Percentiles rank a stretch among this genome's conserved stretches.
Evolutionary conservation across 1,140 invertebrate species (phyloP).

Genomic region (Drosophila lacertosa): DNA sequence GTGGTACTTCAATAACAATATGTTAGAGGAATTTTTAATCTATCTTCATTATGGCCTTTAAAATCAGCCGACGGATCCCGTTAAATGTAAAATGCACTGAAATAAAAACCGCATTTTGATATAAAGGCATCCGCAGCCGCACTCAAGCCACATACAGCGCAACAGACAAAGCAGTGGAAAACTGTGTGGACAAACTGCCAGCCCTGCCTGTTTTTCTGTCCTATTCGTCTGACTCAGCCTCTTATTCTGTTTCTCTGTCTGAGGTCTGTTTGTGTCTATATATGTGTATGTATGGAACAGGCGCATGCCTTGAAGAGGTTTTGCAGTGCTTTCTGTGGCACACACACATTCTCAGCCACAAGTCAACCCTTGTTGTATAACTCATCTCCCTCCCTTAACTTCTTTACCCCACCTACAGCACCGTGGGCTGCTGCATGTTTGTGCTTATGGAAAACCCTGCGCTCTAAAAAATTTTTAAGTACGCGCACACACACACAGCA

Average conservation of each 20-base stretch:
- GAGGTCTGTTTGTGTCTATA: constrained; percentile 46
- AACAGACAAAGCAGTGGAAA: constrained; percentile 56
- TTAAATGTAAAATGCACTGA: constrained; percentile 46
- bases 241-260: constrained; percentile 59
- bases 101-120: constrained; percentile 78
- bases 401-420: constrained; percentile 28
- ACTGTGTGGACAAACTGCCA: constrained; percentile 56
- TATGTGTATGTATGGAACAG: constrained; percentile 31
- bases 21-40: constrained; percentile 3
- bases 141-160: constrained; percentile 37
- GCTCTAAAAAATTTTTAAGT: constrained; percentile 82
- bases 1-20: background rate
- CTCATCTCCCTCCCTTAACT: constrained; percentile 3
- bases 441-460: constrained; percentile 76
- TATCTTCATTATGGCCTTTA: constrained; percentile 40
- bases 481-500: constrained; percentile 43
- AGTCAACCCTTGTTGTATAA: constrained; percentile 36
- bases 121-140: constrained; percentile 65
- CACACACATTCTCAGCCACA: constrained; percentile 36
- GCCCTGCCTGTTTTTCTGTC: constrained; percentile 24
- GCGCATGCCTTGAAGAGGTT: constrained; percentile 70
- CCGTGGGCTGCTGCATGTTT: constrained; percentile 63
- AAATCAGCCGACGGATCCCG: constrained; percentile 28
- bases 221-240: constrained; percentile 22
- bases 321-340: constrained; percentile 66